Evolutionary conservation across 2,113 vertebrate species (phyloP), one percentile per base, ranked within the genome.

Genomic region (Electrona antarctica): DNA sequence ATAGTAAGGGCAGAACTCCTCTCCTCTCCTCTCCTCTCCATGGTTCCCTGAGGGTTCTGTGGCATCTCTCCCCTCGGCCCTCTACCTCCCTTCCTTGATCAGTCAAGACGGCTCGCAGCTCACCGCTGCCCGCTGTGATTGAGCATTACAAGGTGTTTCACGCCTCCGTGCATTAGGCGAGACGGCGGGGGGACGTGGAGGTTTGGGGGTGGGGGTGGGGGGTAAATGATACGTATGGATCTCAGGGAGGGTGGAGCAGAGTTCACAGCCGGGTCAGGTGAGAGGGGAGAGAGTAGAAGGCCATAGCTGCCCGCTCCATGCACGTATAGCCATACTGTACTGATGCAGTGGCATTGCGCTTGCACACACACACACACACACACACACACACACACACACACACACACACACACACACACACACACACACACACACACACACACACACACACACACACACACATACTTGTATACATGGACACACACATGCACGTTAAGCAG

Each of bases 111-210:
- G 91, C 92, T 90, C 88, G 88, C 91, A 80, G 88, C 93, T 41
- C 33, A 91, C 88, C 91, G 48, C 88, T 88, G 86, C 90, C 91
- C 84, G 91, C 94, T 95, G 93, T 92, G 93, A 94, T 92, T 92
- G 93, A 95, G 93, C 93, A 95, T 94, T 94, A 92, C 88, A 89
- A 93, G 90, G 90, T 93, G 92, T 94, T 95, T 95, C 93, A 95
- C 89, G 90, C 93, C 93, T 95, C 92, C 76, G 67, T 95, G 94
- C 90, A 83, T 89, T 94, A 93, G 91, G 87, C 93, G 82, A 93
- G 93, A 92, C 91, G 90, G 87, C 90, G 91, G 21, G 21, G 90
- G 92, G 92, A 92, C 9, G 46, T 1, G 15, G 14, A 7, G n/a
- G 15, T n/a, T 3, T 14, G 87, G 84, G 14, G 15, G 54, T 14